Conservation (phyloP, 2,888 invertebrate genomes). For the Cyrtodaria siliqua region DNA sequence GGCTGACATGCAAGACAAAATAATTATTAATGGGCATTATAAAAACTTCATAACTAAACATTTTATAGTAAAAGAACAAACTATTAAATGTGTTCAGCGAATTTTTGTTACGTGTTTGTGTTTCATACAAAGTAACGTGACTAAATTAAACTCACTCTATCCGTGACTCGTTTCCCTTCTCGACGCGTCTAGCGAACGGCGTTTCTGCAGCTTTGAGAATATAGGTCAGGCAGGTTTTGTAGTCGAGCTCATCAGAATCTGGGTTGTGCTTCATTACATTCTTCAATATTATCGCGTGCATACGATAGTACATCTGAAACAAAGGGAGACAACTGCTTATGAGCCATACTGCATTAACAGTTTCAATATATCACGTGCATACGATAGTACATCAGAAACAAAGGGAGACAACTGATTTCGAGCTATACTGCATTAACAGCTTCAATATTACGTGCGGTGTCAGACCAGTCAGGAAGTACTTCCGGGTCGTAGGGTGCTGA, state of each 20-base stretch:
- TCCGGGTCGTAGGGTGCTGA: too few species aligned
- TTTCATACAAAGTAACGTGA: too few species aligned
- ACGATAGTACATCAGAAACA: conserved; percentile 88
- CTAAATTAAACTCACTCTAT: conserved; percentile 46
- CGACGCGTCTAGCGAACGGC: conserved; percentile 83
- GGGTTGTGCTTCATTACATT: conserved; percentile 87
- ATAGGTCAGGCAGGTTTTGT: conserved; percentile 79
- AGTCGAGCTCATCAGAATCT: conserved; percentile 69
- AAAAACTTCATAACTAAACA: too few species aligned
- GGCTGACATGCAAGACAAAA: too few species aligned
- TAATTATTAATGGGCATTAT: too few species aligned
- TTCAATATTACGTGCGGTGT: too few species aligned
- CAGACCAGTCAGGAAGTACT: too few species aligned
- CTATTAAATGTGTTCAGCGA: too few species aligned
- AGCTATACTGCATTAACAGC: conserved; percentile 87
- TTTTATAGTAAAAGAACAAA: too few species aligned
- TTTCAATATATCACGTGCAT: conserved; percentile 96
- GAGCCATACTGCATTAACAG: conserved; percentile 87
- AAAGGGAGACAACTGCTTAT: neutral
- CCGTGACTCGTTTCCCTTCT: conserved; percentile 72
- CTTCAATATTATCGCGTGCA: conserved; percentile 95
- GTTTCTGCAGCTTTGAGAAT: conserved; percentile 81
- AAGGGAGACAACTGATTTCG: conserved; percentile 15
- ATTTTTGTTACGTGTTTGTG: too few species aligned
- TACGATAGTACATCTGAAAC: conserved; percentile 88